Percentiles rank a stretch among this genome's conserved stretches.
Evolutionary conservation across 30 jellyfish, hydroid and myxozoan genomes (phyloP).

Genomic region (Clytia hemisphaerica): DNA sequence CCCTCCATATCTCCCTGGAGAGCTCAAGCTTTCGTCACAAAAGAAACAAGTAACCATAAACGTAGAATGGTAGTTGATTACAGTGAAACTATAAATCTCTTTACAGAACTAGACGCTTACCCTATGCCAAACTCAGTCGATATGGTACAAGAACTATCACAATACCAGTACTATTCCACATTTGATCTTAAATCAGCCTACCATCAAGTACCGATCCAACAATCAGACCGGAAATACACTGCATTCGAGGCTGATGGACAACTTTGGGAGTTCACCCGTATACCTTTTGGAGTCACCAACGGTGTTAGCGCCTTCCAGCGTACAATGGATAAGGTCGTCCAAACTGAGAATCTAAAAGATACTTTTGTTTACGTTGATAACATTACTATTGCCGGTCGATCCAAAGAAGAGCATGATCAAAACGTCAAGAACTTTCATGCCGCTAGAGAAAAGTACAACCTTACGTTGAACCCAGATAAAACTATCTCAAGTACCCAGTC

Average conservation of each 20-base stretch:
- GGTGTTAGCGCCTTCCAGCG: constrained; percentile 52
- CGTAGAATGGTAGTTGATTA: constrained; percentile 46
- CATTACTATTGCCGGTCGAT: constrained; percentile 28
- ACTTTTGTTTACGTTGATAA: constrained; percentile 37
- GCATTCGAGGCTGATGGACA: constrained; percentile 38
- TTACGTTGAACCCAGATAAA: not conserved
- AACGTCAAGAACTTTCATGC: constrained; percentile 9
- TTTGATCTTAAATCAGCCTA: constrained; percentile 59
- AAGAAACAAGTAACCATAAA: constrained; percentile 21
- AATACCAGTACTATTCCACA: constrained; percentile 34
- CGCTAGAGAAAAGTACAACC: constrained; percentile 19
- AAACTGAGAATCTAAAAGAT: constrained; percentile 20
- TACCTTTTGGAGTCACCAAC: constrained; percentile 55
- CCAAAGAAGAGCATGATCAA: constrained; percentile 27
- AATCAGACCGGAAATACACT: constrained; percentile 26
- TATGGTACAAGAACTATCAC: constrained; percentile 36
- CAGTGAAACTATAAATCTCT: constrained; percentile 46
- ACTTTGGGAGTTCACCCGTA: constrained; percentile 41
- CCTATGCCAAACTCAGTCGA: constrained; percentile 51
- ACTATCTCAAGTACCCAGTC: not conserved
- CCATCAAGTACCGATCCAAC: constrained; percentile 21
- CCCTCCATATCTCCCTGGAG: constrained; percentile 71
- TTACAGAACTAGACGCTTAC: constrained; percentile 54
- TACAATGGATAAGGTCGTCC: constrained; percentile 27
- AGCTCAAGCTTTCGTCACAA: constrained; percentile 43